Evolutionary conservation across 2,113 vertebrate genomes (phyloP), one percentile per base, ranked within the genome.

Genomic region (Colius striatus): DNA sequence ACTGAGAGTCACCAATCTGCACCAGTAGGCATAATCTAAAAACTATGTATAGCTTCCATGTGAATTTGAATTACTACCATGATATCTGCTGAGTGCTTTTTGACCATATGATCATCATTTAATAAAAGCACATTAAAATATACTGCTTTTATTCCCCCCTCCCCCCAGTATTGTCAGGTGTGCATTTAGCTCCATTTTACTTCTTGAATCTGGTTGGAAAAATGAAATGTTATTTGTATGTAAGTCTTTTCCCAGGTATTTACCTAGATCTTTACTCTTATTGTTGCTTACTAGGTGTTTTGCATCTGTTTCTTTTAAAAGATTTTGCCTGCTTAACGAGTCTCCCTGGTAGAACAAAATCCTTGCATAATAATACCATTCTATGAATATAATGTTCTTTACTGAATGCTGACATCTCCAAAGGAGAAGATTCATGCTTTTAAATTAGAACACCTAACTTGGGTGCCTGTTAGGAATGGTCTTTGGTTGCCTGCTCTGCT

Each of bases 101-200:
- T 86, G 54, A 84, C 15, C 36, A 55, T 26, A 66, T 36, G 17
- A 30, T 76, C 15, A 19, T 8, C 34, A 70, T 61, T 77, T 81
- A 41, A 76, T 72, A 53, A 68, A 68, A 94, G 11, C 6, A 25
- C 3, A 55, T 83, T 70, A 80, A 76, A 87, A 57, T 51, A 36
- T 19, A 18, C 10, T 67, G 63, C 38, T 27, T 27, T 41, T 41
- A 29, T 30, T 22, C 19, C 8, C 9, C 6, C 10, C 4, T 2
- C 5, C 2, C 0, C 0, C 13, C 32, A 21, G 8, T 63, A 55
- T 23, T 80, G 27, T 10, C 23, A 66, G 25, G 3, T 78, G 25
- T 83, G 13, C 9, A 47, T 51, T 22, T 8, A 65, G 32, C 25
- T 88, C 51, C 30, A 74, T 81, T 76, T 77, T 71, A 41, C 22